Base-by-base conservation (phyloP, 2,797 vertebrate species). In the Hypotaenidia philippensis region DNA sequence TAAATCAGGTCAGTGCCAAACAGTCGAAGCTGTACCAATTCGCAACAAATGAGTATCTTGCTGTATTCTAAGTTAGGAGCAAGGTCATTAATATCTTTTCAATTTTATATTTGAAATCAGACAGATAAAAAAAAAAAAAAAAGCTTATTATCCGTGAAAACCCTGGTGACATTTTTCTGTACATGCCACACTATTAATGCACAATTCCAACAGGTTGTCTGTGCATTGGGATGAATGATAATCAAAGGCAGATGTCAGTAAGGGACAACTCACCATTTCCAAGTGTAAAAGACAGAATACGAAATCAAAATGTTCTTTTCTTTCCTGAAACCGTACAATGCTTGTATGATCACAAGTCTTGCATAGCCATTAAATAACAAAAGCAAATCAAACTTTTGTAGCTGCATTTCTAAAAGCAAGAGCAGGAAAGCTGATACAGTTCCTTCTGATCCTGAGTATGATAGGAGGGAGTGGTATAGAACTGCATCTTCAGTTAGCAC, bases 241-340 rank as follows among this genome's bases (percentile, higher is more conserved):
- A 96, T 95, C 92, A 96, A 96, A 95, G 57, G 36, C 31, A 75
- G 53, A 59, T 49, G 38, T 94, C 79, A 72, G 66, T 74, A 85
- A 89, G 81, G 75, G 64, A 85, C 65, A 89, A 32, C 20, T 83
- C 57, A 75, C n/a, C 25, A 32, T 77, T 91, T 92, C 47, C 47
- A 87, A 78, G 10, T 0, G 4, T 75, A 77, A 90, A 90, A 93
- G 75, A 34, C 63, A 84, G 53, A 91, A 61, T 59, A 49, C 41
- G 70, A 92, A 92, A 38, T 17, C 19, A 83, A 93, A 80, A 83
- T 32, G 26, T 77, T 69, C 83, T 92, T 87, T 92, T 87, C 38
- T 92, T 77, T 87, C 47, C 45, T 85, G 16, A 85, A 92, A 94
- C 70, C 2, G 11, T 85, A 65, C n/a, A 71, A 44, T n/a, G 26